Conservation (phyloP, 2,888 invertebrate genomes). For the Pseudococcus jackbeardsleyi region DNA sequence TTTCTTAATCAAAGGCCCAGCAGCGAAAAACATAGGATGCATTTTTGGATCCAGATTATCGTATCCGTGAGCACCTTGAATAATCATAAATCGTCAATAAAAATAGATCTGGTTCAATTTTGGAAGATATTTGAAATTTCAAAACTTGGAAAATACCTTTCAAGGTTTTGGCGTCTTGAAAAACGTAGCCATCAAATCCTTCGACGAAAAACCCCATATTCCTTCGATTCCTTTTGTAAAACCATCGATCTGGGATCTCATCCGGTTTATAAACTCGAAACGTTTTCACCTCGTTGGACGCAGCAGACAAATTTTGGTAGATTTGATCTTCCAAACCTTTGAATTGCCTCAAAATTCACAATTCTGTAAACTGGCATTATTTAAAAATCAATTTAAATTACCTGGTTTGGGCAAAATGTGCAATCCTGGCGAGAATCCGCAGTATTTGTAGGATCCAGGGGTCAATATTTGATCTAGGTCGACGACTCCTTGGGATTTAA, state of each 20-base stretch:
- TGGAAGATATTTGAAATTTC: too few relatives aligned
- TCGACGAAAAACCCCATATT: background rate
- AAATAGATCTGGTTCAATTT: too few relatives aligned
- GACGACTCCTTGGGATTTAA: slow-evolving; percentile 73
- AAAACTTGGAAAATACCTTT: background rate
- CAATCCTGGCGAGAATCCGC: slow-evolving; percentile 74
- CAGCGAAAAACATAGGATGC: slow-evolving; percentile 79
- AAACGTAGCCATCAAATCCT: slow-evolving; percentile 70
- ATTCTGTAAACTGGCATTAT: background rate
- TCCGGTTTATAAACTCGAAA: slow-evolving; percentile 75
- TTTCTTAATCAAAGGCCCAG: slow-evolving; percentile 77
- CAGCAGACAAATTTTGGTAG: slow-evolving; percentile 61
- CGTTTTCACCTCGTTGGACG: slow-evolving; percentile 4
- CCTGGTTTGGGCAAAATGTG: slow-evolving; percentile 71
- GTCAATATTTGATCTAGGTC: slow-evolving; percentile 73
- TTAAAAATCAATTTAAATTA: background rate
- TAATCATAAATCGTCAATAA: background rate
- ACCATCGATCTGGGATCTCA: slow-evolving; percentile 76
- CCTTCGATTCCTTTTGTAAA: slow-evolving; percentile 73
- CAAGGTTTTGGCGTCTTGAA: background rate
- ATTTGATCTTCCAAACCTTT: slow-evolving; percentile 56
- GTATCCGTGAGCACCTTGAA: slow-evolving; percentile 77
- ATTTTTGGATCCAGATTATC: slow-evolving; percentile 75
- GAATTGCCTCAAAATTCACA: background rate
- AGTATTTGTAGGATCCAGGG: slow-evolving; percentile 71